A percentile compares a stretch with the other conserved stretches of the same genome.
These are phyloP conservation scores for Toxotes jaculatrix DNA, from an alignment of 2,113 vertebrate species.

Conservation along the genomic window DNA sequence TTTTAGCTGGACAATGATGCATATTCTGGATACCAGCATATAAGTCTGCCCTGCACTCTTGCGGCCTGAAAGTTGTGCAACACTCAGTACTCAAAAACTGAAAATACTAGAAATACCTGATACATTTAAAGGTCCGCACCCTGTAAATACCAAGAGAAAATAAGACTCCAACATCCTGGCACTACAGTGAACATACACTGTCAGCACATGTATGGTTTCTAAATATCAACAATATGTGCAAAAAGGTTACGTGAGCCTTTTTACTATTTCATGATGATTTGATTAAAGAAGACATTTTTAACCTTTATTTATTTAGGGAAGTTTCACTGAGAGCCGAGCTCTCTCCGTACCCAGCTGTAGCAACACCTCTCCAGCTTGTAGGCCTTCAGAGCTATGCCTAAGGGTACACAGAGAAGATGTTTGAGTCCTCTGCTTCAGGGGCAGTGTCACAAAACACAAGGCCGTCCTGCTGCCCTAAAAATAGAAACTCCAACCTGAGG, in stretches of 20 bases:
- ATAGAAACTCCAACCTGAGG: conserved; percentile 11
- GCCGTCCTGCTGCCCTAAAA: neutral
- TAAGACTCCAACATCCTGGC: no score
- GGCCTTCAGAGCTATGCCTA: neutral
- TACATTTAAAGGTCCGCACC: neutral
- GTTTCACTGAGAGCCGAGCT: neutral
- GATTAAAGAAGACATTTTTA: neutral
- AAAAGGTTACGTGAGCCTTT: neutral
- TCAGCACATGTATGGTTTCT: conserved; percentile 12
- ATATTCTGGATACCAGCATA: no score
- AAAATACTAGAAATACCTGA: no score
- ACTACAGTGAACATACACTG: neutral
- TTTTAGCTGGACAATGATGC: no score
- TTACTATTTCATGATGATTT: neutral
- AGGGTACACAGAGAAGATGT: neutral
- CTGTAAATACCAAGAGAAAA: no score
- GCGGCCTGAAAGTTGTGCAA: no score
- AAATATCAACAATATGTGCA: neutral
- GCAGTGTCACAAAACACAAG: neutral
- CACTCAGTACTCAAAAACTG: no score
- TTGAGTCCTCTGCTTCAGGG: neutral
- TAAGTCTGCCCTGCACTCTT: no score
- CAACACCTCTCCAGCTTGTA: neutral
- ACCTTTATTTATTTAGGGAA: neutral
- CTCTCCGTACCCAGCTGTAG: neutral